Base-by-base conservation (phyloP, 2,888 invertebrate genomes). In the Nephrotoma flavescens region DNA sequence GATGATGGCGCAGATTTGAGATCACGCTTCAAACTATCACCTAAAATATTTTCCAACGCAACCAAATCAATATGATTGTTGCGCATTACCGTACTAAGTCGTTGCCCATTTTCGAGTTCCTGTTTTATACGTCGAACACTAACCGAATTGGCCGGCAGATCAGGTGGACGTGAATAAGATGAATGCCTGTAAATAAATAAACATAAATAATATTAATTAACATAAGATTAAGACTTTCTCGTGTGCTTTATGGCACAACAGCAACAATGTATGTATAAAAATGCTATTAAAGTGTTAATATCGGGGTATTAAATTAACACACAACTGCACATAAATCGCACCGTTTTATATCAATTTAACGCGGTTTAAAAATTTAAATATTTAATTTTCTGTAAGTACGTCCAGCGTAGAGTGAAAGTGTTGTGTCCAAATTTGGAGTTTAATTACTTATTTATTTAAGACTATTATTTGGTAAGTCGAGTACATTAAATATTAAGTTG, bases 101-200 rank as follows among this genome's bases (percentile, higher is more conserved):
- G 90, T 83, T 93, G 90, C 2, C 93, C 93, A 88, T 93, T 93
- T 89, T 94, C 94, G 86, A 93, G 89, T 88, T 94, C 93, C 83
- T 93, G 92, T 2, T 92, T 91, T 86, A 93, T 92, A 88, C 92
- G 93, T 1, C 92, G 91, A 2, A 94, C 93, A 88, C 92, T 93
- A 11, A 93, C 93, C 1, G 91, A 92, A 87, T 91, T 92, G 88
- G 92, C 91, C 3, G 93, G 93, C 47, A 92, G 88, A 87, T 92
- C 92, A 7, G 90, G 86, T 0, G 91, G 91, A 52, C 90, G 89
- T n/a, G 85, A 19, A 87, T 15, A 57, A 11, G 31, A 31, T 15
- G 41, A 86, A 12, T 86, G 71, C 87, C n/a, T 87, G 86, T 12
- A 85, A 84, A 42, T 87, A 87, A 6, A 87, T 11, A 41, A 41